Conservation (phyloP, 2,888 invertebrate species). For the Tetheella fluctuosa region DNA sequence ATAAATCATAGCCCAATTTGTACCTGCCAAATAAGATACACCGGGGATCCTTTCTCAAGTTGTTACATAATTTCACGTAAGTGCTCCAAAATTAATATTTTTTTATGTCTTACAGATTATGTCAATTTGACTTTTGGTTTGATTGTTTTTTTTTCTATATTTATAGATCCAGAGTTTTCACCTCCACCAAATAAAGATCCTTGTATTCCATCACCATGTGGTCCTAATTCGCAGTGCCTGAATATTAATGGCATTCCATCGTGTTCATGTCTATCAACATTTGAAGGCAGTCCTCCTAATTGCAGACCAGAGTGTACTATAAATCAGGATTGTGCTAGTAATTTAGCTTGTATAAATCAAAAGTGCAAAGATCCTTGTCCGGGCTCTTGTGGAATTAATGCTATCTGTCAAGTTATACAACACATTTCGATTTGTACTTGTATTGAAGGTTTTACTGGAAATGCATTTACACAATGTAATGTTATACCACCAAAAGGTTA, state of each 20-base stretch:
- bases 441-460: conserved; percentile 83
- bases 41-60: conserved; percentile 87
- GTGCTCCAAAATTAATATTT: conserved; percentile 13
- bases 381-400: conserved; percentile 86
- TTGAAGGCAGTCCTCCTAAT: conserved; percentile 86
- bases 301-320: conserved; percentile 88
- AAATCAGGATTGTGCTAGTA: conserved; percentile 87
- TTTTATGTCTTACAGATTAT: neutral
- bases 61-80: conserved; percentile 83
- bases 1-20: conserved; percentile 90
- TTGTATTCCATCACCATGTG: conserved; percentile 88
- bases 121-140: conserved; percentile 2
- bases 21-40: conserved; percentile 84
- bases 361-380: conserved; percentile 88
- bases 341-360: conserved; percentile 87
- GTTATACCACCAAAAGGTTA: conserved; percentile 66
- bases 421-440: conserved; percentile 87
- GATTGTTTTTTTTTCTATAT: conserved; percentile 21
- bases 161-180: conserved; percentile 62
- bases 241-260: conserved; percentile 82
- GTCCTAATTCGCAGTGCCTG: conserved; percentile 85
- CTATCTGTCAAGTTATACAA: conserved; percentile 84
- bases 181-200: conserved; percentile 76
- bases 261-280: conserved; percentile 86
- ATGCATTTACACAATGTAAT: conserved; percentile 84